Base-by-base conservation (phyloP, 2,888 invertebrate genomes). In the Acheta domesticus region DNA sequence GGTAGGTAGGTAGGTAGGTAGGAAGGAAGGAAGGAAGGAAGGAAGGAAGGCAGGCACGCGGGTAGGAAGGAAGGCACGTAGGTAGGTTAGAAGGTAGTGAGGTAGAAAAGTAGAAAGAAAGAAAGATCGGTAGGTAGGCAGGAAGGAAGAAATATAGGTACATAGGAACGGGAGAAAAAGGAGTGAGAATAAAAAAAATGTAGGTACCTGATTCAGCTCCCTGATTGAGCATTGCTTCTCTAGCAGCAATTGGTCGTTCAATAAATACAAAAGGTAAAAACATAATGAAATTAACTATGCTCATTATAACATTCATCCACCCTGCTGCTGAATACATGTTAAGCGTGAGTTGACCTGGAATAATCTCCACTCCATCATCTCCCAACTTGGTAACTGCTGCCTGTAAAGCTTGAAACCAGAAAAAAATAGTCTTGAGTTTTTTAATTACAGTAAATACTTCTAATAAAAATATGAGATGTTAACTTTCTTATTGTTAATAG, bases 321-420 rank as follows among this genome's bases (percentile, higher is more conserved):
- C 94, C 95, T 4, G 93, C 90, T 14, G 94, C 94, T 0, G 96
- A 95, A 88, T 93, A 96, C 96, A 96, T 96, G 86, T 96, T 93
- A 76, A 96, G 87, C 76, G 91, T 90, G 76, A 94, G 85, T 75
- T 85, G 86, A 12, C 90, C 87, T 80, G 86, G 85, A n/a, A 90
- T 85, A 50, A 91, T 81, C 81, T 86, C 85, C 79, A 88, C 86
- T 1, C 93, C 94, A 21, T 91, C 88, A 77, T 91, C 89, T 1
- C 95, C 95, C 62, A 96, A 87, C 5, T 94, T 94, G 19, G 95
- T 94, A 0, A 94, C 93, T 2, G 91, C 91, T 1, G 95, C 93
- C 88, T 96, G 96, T 80, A 96, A 87, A 75, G 92, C 94, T 87
- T 82, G 3, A 80, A 81, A 19, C n/a, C 62, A 73, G 76, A 21